Evolutionary conservation across 2,888 invertebrate species (phyloP).

Genomic region (Lepas anatifera): DNA sequence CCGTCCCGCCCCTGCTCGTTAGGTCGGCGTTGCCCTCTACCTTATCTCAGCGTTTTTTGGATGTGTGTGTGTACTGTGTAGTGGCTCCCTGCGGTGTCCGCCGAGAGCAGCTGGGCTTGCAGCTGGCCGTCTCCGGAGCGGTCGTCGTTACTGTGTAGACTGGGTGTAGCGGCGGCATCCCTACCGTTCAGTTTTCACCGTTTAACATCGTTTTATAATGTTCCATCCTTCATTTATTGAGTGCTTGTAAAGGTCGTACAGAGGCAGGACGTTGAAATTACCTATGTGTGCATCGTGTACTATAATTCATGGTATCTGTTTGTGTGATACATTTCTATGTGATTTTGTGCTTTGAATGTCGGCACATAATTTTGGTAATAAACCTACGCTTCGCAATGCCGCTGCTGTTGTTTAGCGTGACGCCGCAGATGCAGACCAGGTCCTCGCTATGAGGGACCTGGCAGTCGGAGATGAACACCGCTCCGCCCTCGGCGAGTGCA

Average conservation of each 20-base stretch:
- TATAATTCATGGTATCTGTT: slow-evolving; percentile 11
- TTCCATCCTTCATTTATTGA: slow-evolving; percentile 9
- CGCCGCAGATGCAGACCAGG: too few species aligned
- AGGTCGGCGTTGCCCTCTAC: too few species aligned
- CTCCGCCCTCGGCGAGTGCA: too few species aligned
- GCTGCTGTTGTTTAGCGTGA: too few species aligned
- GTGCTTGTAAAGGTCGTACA: too few species aligned
- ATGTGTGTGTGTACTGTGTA: slow-evolving; percentile 1
- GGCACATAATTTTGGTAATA: slow-evolving; percentile 12
- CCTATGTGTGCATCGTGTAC: slow-evolving; percentile 7
- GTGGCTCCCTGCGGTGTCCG: not conserved
- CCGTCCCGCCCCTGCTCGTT: too few species aligned
- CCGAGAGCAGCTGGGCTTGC: too few species aligned
- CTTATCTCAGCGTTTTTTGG: not conserved
- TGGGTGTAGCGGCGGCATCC: not conserved
- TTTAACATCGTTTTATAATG: slow-evolving; percentile 10
- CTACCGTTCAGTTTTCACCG: not conserved
- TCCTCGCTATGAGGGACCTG: too few species aligned
- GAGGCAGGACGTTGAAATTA: too few species aligned
- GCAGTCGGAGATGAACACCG: too few species aligned
- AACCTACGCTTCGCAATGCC: slow-evolving; percentile 5
- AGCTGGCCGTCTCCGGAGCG: too few species aligned
- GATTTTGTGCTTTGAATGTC: slow-evolving; percentile 12
- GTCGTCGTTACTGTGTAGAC: not conserved
- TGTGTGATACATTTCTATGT: slow-evolving; percentile 11